Evolutionary conservation across 2,113 vertebrate genomes (phyloP).

Genomic region (Burhinus oedicnemus): DNA sequence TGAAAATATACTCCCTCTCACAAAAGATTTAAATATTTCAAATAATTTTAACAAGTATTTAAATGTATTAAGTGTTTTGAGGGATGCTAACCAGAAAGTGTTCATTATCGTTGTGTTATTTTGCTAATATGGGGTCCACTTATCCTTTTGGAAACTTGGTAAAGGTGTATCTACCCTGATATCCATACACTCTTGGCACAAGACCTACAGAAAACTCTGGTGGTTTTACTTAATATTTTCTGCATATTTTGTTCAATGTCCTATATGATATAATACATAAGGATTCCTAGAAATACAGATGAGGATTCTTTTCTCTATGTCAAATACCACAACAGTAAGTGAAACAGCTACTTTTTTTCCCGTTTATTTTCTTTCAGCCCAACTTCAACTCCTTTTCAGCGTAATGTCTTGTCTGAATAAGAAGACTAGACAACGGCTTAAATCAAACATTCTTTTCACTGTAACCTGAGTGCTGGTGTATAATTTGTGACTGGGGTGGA

Average conservation of each 20-base stretch:
- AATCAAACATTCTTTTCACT: not conserved
- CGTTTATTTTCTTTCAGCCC: not conserved
- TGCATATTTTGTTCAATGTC: not conserved
- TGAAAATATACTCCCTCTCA: not conserved
- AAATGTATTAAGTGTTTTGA: not conserved
- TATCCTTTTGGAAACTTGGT: not conserved
- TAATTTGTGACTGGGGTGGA: not conserved
- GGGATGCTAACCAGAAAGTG: not conserved
- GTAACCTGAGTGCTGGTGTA: not conserved
- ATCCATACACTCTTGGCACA: not conserved
- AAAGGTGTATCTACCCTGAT: not conserved
- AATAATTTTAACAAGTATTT: not conserved
- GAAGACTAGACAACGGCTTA: not conserved
- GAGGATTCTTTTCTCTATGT: not conserved
- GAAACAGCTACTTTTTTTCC: not conserved
- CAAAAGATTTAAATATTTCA: not conserved
- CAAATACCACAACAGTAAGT: not conserved
- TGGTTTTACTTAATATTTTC: not conserved
- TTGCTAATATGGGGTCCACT: not conserved
- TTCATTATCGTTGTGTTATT: not conserved
- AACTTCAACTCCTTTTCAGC: not conserved
- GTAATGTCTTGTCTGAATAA: not conserved
- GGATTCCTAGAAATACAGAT: not conserved
- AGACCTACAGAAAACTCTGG: not conserved
- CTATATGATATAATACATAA: not conserved